A percentile compares a stretch with the other conserved stretches of the same genome.
Conservation (phyloP, 2,888 invertebrate genomes). For the Onthophagus sagittarius region DNA sequence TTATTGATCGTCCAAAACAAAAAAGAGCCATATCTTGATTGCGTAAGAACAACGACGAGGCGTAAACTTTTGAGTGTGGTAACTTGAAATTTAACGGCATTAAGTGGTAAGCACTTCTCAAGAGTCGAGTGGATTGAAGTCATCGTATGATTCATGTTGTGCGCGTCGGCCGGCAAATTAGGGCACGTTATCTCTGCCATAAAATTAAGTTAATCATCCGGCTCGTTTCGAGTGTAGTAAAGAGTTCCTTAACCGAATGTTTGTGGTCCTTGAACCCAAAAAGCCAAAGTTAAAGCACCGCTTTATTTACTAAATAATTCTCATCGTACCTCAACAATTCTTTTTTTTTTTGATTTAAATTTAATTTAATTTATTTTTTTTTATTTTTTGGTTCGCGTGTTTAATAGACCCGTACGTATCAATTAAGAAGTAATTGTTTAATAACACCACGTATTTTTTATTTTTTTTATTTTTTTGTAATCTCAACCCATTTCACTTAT, state of each 20-base stretch:
- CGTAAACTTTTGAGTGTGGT: not conserved
- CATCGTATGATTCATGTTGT: not conserved
- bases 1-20: not conserved
- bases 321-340: too few species aligned
- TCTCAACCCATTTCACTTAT: not conserved
- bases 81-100: not conserved
- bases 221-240: conserved; percentile 23
- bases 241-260: conserved; percentile 25
- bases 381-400: too few species aligned
- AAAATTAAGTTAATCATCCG: conserved; percentile 21
- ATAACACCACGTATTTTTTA: not conserved
- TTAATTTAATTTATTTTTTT: too few species aligned
- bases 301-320: conserved; percentile 21
- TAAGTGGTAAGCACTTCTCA: not conserved
- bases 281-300: conserved; percentile 9
- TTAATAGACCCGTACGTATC: not conserved
- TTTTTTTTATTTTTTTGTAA: not conserved
- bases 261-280: conserved; percentile 24
- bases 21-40: not conserved
- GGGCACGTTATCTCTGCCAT: not conserved
- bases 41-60: not conserved
- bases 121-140: not conserved
- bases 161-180: not conserved
- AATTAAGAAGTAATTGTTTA: not conserved
- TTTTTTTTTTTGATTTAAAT: too few species aligned